Evolutionary conservation across 2,113 vertebrate genomes (phyloP), one percentile per base, ranked within the genome.

Genomic region (Oryzias curvinotus): DNA sequence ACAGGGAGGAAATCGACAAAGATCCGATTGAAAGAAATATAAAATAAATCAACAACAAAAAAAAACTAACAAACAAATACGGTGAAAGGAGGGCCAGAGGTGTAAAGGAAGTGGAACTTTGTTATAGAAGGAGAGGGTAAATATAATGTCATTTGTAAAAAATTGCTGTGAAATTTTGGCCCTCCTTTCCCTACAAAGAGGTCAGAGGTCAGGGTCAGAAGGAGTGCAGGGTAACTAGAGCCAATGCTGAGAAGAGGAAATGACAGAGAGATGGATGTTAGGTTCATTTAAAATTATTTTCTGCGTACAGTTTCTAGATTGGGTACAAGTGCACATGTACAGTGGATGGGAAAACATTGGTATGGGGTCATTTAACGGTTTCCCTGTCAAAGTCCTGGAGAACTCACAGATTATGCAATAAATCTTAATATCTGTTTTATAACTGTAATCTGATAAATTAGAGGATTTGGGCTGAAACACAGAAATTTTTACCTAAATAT

Each of bases 151-250:
- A 60, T 44, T 12, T 52, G 68, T 76, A 80, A 68, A 18, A 45
- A 42, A 75, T 65, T 46, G 62, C 30, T 57, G 57, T 57, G 51
- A 68, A 52, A 52, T 59, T 26, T 16, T 26, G 43, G 25, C 25
- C 44, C 47, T 25, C 19, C 5, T 52, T 42, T 65, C 18, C 45
- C 17, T 41, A 30, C 62, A 42, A 49, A 30, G 60, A 65, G 73
- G 45, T 81, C 82, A 65, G 26, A 74, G 80, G 75, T 80, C 78
- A 75, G 73, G 73, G 61, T 81, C 75, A 72, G 55, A 68, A 53
- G 28, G 55, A 68, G 66, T 76, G 15, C 75, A 68, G 52, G 60
- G 68, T 55, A 82, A 68, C 69, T n/a, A 71, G 68, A 73, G 48
- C 56, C 45, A 65, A 50, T 4, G 55, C 67, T 76, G 80, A 65